These are phyloP conservation scores for Drosophila pullipes DNA, from an alignment of 2,888 invertebrate genomes.

Conservation along the genomic window DNA sequence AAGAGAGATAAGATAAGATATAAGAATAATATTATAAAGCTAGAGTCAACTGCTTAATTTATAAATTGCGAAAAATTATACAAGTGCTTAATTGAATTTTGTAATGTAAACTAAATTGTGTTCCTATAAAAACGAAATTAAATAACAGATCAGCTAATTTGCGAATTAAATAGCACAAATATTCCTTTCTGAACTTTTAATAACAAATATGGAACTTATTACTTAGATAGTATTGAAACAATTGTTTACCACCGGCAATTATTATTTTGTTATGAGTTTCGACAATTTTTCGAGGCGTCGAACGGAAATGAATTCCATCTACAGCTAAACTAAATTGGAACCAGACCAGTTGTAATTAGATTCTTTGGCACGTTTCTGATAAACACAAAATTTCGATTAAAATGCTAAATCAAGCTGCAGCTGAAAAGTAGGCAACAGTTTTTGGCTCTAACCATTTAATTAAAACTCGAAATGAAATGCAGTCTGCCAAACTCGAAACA, in stretches of 20 bases:
- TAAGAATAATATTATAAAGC: not conserved
- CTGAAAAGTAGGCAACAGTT: constrained; percentile 33
- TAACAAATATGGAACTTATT: not conserved
- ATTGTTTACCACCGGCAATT: not conserved
- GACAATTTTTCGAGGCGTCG: not conserved
- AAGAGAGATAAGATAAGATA: not conserved
- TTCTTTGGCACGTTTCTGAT: constrained; percentile 1
- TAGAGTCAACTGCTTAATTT: too few relatives aligned
- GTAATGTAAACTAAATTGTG: not conserved
- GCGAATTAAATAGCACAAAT: not conserved
- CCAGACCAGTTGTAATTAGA: not conserved
- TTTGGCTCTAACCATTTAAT: constrained; percentile 32
- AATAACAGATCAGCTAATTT: not conserved
- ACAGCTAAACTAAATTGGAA: too few relatives aligned
- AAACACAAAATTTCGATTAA: constrained; percentile 1
- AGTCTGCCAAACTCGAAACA: constrained; percentile 17
- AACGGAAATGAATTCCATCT: not conserved
- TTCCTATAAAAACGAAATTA: not conserved
- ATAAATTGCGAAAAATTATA: not conserved
- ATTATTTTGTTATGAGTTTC: not conserved
- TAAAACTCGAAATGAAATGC: constrained; percentile 36
- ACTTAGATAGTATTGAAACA: not conserved
- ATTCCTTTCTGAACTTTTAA: too few relatives aligned
- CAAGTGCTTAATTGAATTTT: not conserved
- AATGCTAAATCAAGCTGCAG: constrained; percentile 15